These are phyloP conservation scores for Pararge aegeria DNA, from an alignment of 1,140 invertebrate species.

Conservation along the genomic window DNA sequence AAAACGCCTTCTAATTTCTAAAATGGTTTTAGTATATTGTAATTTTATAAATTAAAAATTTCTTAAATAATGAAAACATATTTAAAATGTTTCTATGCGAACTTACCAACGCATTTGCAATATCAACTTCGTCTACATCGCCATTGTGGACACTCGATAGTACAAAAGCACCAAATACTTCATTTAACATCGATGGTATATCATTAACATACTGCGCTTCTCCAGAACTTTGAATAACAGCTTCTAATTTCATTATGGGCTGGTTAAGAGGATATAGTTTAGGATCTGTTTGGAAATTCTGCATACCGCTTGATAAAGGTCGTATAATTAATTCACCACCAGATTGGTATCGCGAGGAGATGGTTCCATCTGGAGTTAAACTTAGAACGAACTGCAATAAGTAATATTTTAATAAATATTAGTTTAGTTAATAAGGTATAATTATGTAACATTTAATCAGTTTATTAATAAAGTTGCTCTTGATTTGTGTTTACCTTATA, in stretches of 20 bases:
- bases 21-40: slow-evolving; percentile 38
- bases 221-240: slow-evolving; percentile 84
- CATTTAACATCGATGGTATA: slow-evolving; percentile 76
- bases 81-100: background rate
- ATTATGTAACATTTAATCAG: no score
- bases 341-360: slow-evolving; percentile 49
- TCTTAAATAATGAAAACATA: background rate
- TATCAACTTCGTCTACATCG: slow-evolving; percentile 80
- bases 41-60: background rate
- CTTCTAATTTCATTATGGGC: slow-evolving; percentile 86
- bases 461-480: background rate
- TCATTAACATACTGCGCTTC: slow-evolving; percentile 86
- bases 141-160: slow-evolving; percentile 79
- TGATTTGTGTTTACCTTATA: slow-evolving; percentile 83
- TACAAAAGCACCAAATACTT: slow-evolving; percentile 85
- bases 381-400: slow-evolving; percentile 77
- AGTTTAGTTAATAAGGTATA: no score
- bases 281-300: slow-evolving; percentile 84
- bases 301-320: slow-evolving; percentile 83
- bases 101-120: slow-evolving; percentile 81
- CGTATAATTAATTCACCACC: slow-evolving; percentile 80
- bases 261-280: slow-evolving; percentile 86
- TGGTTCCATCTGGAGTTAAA: slow-evolving; percentile 57
- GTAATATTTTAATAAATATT: background rate
- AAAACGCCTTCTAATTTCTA: slow-evolving; percentile 84